A percentile compares a stretch with the other conserved stretches of the same genome.
These are phyloP conservation scores for Neoaliturus tenellus DNA, from an alignment of 2,888 invertebrate species.

Conservation along the genomic window DNA sequence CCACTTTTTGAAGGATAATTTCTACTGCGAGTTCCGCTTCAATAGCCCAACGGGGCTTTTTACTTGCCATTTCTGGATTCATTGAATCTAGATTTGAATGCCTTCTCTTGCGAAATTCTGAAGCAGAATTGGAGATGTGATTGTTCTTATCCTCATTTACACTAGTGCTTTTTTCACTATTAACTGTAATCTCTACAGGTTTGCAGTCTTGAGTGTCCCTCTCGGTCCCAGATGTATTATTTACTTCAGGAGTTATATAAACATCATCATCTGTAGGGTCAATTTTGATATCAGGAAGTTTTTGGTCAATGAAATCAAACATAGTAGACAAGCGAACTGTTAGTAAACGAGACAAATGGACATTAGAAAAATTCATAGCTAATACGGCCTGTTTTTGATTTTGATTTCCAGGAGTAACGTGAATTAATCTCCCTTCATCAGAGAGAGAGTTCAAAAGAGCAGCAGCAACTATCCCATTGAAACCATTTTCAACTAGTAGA, in stretches of 20 bases:
- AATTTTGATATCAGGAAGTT: not conserved
- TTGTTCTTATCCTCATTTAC: not conserved
- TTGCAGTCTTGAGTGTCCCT: no score
- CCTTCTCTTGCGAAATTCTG: slow-evolving; percentile 45
- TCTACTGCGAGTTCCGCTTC: slow-evolving; percentile 81
- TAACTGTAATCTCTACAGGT: not conserved
- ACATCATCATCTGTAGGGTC: no score
- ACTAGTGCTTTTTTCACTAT: not conserved
- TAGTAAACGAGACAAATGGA: not conserved
- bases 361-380: slow-evolving; percentile 83
- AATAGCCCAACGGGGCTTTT: slow-evolving; percentile 81
- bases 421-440: slow-evolving; percentile 79
- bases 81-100: not conserved
- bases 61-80: slow-evolving; percentile 65
- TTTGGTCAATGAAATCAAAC: slow-evolving; percentile 26
- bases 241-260: not conserved
- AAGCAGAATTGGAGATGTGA: slow-evolving; percentile 9
- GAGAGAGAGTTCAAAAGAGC: slow-evolving; percentile 88
- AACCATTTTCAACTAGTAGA: slow-evolving; percentile 92
- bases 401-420: slow-evolving; percentile 88
- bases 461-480: slow-evolving; percentile 89
- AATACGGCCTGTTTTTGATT: slow-evolving; percentile 86
- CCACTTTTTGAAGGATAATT: slow-evolving; percentile 79
- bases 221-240: no score
- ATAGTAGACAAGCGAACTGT: not conserved